Conservation (phyloP, 2,797 vertebrate genomes). For the Trachops cirrhosus region DNA sequence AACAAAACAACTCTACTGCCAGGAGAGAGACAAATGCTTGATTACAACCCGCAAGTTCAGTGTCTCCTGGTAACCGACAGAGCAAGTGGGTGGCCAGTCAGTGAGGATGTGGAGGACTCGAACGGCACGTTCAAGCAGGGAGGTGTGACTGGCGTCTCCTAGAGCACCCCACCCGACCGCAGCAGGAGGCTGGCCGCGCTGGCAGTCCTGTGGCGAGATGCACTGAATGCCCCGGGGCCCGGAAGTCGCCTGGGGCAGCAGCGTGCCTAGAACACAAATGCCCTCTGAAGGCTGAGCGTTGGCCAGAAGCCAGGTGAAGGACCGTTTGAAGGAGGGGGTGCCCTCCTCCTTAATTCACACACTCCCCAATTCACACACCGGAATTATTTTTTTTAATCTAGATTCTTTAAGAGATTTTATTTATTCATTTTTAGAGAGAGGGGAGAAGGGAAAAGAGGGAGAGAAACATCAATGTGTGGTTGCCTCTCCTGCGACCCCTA, state of each 20-base stretch:
- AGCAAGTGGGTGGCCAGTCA: background rate
- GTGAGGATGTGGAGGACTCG: background rate
- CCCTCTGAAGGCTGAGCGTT: too few relatives aligned
- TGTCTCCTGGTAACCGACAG: background rate
- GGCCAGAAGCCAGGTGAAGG: background rate
- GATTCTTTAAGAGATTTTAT: too few relatives aligned
- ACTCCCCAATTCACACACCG: too few relatives aligned
- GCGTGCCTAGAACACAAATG: background rate
- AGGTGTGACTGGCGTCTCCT: background rate
- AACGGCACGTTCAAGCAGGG: background rate
- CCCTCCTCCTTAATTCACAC: background rate
- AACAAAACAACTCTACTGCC: too few relatives aligned
- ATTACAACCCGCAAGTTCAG: fast-evolving
- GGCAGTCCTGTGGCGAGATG: too few relatives aligned
- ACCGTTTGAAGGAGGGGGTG: background rate
- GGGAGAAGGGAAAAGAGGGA: too few relatives aligned
- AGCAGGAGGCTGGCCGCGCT: background rate
- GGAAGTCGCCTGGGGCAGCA: too few relatives aligned
- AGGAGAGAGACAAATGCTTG: background rate
- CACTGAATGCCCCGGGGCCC: background rate
- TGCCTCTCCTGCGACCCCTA: fast-evolving
- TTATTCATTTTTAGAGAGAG: too few relatives aligned
- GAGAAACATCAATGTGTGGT: too few relatives aligned
- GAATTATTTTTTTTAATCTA: too few relatives aligned
- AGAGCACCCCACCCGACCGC: background rate